These are phyloP conservation scores for Forbesichthys agassizii DNA, from an alignment of 2,113 vertebrate species.

Conservation along the genomic window DNA sequence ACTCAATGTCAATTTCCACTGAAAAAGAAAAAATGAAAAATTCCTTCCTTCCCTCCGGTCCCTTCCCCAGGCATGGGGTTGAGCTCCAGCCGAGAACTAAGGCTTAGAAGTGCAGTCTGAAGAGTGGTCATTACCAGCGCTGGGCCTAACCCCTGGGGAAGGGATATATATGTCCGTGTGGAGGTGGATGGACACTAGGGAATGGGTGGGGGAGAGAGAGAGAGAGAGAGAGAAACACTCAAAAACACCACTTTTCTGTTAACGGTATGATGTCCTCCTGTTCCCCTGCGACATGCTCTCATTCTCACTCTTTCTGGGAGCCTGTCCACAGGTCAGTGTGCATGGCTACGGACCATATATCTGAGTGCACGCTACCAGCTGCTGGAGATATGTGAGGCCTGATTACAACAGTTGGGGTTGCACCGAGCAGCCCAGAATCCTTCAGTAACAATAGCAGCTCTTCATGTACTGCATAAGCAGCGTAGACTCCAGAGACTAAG, in stretches of 20 bases:
- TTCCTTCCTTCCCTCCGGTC: slow-evolving; percentile 19
- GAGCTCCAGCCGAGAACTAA: slow-evolving; percentile 45
- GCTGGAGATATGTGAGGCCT: slow-evolving; percentile 39
- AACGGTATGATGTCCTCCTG: slow-evolving; percentile 38
- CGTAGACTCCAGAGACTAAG: no score
- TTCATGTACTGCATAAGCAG: no score
- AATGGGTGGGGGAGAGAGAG: slow-evolving; percentile 38
- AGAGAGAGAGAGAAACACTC: slow-evolving; percentile 1
- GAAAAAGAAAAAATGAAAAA: slow-evolving; percentile 23
- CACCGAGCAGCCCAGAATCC: neutral
- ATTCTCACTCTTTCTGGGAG: slow-evolving; percentile 23
- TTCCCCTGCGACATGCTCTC: slow-evolving; percentile 23
- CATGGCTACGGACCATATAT: slow-evolving; percentile 39
- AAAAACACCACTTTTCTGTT: slow-evolving; percentile 42
- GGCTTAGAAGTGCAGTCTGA: slow-evolving; percentile 68
- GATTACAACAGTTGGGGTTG: slow-evolving; percentile 39
- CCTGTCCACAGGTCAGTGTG: slow-evolving; percentile 40
- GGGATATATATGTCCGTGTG: neutral
- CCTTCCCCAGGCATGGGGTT: slow-evolving; percentile 52
- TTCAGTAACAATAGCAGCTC: neutral
- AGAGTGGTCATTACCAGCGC: slow-evolving; percentile 66
- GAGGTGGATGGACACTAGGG: slow-evolving; percentile 12
- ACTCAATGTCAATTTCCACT: slow-evolving; percentile 65
- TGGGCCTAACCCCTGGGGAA: slow-evolving; percentile 56
- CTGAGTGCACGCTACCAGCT: slow-evolving; percentile 50